Evolutionary conservation across 2,888 invertebrate genomes (phyloP), one percentile per base, ranked within the genome.

Genomic region (Cyrtodaria siliqua): DNA sequence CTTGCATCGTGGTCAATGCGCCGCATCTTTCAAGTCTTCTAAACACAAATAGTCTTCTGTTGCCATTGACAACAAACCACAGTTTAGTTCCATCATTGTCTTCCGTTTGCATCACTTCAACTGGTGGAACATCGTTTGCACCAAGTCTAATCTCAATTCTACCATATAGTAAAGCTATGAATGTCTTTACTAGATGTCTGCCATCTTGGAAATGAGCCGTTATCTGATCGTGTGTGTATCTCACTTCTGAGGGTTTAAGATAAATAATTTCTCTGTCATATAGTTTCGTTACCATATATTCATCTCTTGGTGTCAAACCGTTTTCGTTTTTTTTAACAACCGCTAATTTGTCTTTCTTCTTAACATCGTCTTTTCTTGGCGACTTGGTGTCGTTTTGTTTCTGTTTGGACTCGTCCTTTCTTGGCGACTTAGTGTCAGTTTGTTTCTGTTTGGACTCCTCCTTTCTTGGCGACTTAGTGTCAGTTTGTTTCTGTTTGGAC

Each of bases 41-140:
- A 40, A 77, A 78, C 0, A 81, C 66, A 42, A 62, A 77, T 8
- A 81, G 74, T 63, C 77, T 62, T 29, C 81, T 40, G 66, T 81
- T 81, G n/a, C 81, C 81, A 71, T 81, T 81, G 60, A 81, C 77
- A 40, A 81, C 81, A 20, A 64, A 81, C 72, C 74, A 81, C 20
- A 81, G 20, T 55, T 72, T 72, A 23, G 50, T 55, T 47, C 61
- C 67, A 2, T 50, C 33, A 42, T 66, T 63, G 6, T 71, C 66
- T 47, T 71, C 76, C 27, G 59, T 66, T 68, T 71, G 67, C 81
- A 81, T 81, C 8, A 81, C 81, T 56, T 81, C 81, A 20, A 81
- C 74, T 8, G 74, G 77, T 0, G 81, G 77, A 0, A 81, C 72
- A 20, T 76, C 76, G 16, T 73, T 64, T 0, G 74, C 81, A 2